Evolutionary conservation across 2,113 vertebrate genomes (phyloP).

Genomic region (Xyliphius kryptos): DNA sequence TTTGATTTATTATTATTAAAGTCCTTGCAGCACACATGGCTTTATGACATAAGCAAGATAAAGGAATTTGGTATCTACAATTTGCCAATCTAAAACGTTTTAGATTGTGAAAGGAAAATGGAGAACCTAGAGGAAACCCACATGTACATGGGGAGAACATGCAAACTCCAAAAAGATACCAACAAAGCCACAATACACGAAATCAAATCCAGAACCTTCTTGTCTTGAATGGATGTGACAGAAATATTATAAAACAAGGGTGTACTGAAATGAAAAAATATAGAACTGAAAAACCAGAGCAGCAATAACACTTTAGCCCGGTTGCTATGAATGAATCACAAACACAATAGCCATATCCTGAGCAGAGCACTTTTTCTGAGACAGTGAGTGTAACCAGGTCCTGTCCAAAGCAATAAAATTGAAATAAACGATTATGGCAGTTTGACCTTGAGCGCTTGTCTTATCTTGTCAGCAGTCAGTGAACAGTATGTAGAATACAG

Average conservation of each 20-base stretch:
- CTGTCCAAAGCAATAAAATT: background rate
- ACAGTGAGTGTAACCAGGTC: constrained; percentile 25
- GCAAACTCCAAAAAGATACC: no score
- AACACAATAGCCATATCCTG: constrained; percentile 19
- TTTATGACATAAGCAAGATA: no score
- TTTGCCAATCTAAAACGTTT: no score
- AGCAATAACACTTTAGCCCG: constrained; percentile 46
- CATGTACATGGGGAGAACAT: no score
- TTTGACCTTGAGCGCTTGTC: constrained; percentile 21
- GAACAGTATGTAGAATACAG: constrained; percentile 10
- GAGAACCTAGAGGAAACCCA: no score
- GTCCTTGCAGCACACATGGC: no score
- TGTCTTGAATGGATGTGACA: no score
- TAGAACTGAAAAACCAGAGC: constrained; percentile 50
- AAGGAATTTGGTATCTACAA: no score
- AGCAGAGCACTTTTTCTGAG: constrained; percentile 15
- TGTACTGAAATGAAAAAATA: constrained; percentile 21
- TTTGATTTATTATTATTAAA: no score
- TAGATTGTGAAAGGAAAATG: no score
- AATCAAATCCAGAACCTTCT: no score
- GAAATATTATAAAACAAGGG: constrained; percentile 14
- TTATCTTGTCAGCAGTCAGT: constrained; percentile 19
- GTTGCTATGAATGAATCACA: background rate
- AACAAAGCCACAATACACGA: no score
- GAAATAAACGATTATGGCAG: background rate